These are phyloP conservation scores for Apis laboriosa DNA, from an alignment of 1,140 invertebrate genomes.

Conservation along the genomic window DNA sequence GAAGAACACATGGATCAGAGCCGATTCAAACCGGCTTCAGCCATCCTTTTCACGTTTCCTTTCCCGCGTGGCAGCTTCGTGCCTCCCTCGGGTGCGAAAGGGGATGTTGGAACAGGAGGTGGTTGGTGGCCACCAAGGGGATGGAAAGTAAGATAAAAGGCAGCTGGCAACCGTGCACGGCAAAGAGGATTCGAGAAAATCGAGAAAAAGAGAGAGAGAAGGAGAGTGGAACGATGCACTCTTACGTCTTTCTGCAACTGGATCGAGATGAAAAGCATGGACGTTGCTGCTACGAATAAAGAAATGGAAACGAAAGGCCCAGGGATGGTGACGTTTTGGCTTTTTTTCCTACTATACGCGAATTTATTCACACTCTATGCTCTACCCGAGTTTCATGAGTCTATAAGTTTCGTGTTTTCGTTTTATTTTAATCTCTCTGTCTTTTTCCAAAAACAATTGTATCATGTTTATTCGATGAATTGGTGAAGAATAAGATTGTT, in stretches of 20 bases:
- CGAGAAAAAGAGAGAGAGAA: conserved; percentile 25
- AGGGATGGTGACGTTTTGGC: conserved; percentile 17
- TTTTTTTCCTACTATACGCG: neutral
- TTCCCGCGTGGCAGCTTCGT: conserved; percentile 28
- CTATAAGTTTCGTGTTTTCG: neutral
- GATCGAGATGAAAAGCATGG: conserved; percentile 32
- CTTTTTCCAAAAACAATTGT: neutral
- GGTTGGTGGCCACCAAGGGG: neutral
- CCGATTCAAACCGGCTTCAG: conserved; percentile 22
- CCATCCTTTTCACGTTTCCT: conserved; percentile 28
- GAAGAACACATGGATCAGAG: conserved; percentile 11
- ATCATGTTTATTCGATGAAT: neutral
- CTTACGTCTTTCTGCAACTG: conserved; percentile 18
- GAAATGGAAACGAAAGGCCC: conserved; percentile 4
- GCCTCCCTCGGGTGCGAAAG: conserved; percentile 42
- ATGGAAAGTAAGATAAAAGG: conserved; percentile 3
- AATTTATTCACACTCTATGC: conserved; percentile 24
- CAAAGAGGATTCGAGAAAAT: conserved; percentile 53
- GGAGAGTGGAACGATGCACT: conserved; percentile 40
- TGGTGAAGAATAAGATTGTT: too few species aligned
- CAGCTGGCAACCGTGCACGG: neutral
- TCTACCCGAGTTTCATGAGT: neutral
- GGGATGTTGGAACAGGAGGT: neutral
- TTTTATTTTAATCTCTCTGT: too few species aligned
- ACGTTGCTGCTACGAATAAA: conserved; percentile 15